Percentiles rank a stretch among this genome's conserved stretches.
Evolutionary conservation across 2,113 vertebrate genomes (phyloP).

Genomic region (Podarcis cretensis): DNA sequence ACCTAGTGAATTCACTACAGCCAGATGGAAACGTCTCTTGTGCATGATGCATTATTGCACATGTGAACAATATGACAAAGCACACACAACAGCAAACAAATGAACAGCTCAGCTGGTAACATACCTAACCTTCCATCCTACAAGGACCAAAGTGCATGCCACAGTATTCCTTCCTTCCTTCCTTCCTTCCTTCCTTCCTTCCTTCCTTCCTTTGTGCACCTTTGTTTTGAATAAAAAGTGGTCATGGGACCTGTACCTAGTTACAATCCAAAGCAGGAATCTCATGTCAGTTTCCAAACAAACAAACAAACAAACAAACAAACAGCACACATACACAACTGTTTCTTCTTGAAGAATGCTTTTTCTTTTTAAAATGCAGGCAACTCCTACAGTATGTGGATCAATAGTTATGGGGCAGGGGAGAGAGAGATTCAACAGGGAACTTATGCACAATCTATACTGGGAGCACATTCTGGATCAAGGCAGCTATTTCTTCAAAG

Average conservation of each 20-base stretch:
- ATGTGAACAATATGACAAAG: background rate
- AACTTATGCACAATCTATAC: background rate
- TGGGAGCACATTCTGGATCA: too few relatives aligned
- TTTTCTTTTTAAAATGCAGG: too few relatives aligned
- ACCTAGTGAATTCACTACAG: background rate
- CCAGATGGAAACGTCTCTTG: background rate
- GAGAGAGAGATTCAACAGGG: background rate
- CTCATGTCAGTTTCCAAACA: too few relatives aligned
- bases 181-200: background rate
- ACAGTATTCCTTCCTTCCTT: background rate
- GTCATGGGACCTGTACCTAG: background rate
- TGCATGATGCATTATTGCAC: background rate
- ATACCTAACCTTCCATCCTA: background rate
- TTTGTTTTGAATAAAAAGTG: background rate
- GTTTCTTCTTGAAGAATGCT: too few relatives aligned
- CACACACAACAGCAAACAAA: background rate
- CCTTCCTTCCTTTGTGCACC: too few relatives aligned
- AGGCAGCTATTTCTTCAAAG: background rate
- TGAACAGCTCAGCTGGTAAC: background rate
- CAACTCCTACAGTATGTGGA: too few relatives aligned
- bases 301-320: too few relatives aligned
- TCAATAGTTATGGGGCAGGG: too few relatives aligned
- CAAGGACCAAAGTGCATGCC: background rate
- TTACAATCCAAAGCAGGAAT: too few relatives aligned
- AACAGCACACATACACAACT: too few relatives aligned